These are phyloP conservation scores for Scomber japonicus DNA, from an alignment of 2,113 vertebrate genomes.

Conservation along the genomic window DNA sequence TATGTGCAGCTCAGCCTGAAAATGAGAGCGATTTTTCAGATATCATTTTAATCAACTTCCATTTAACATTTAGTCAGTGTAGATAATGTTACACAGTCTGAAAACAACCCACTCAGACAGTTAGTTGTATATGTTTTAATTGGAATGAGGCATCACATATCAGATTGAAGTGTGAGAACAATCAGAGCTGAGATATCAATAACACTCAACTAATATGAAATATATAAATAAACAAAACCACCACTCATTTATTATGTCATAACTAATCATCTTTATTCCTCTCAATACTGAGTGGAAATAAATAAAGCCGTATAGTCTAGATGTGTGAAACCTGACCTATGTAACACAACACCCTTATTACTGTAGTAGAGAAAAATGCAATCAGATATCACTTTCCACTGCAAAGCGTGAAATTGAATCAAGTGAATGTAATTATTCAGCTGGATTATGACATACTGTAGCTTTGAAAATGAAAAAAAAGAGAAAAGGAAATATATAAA, in stretches of 20 bases:
- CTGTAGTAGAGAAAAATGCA: slow-evolving; percentile 7
- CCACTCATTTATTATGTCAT: not conserved
- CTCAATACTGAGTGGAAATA: not conserved
- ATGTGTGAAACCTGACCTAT: slow-evolving; percentile 4
- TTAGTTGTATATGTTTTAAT: not conserved
- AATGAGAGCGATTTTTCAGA: not conserved
- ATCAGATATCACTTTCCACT: slow-evolving; percentile 25
- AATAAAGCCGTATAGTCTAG: not conserved
- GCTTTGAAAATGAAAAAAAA: not conserved
- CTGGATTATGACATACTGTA: not conserved
- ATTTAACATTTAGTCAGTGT: not conserved
- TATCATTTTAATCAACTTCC: not conserved
- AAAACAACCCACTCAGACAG: not conserved
- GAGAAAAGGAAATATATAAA: not conserved
- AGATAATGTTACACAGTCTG: not conserved
- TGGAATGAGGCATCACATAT: not conserved
- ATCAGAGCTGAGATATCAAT: not conserved
- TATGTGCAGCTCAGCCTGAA: too few relatives aligned
- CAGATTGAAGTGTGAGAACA: not conserved
- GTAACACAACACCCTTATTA: slow-evolving; percentile 1
- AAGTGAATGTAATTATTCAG: slow-evolving; percentile 40
- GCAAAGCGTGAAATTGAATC: slow-evolving; percentile 4
- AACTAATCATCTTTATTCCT: not conserved
- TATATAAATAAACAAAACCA: not conserved
- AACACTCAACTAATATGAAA: not conserved